phyloP scores from a whole-genome alignment of 2,113 vertebrate species.

The Recurvirostra avosetta region DNA sequence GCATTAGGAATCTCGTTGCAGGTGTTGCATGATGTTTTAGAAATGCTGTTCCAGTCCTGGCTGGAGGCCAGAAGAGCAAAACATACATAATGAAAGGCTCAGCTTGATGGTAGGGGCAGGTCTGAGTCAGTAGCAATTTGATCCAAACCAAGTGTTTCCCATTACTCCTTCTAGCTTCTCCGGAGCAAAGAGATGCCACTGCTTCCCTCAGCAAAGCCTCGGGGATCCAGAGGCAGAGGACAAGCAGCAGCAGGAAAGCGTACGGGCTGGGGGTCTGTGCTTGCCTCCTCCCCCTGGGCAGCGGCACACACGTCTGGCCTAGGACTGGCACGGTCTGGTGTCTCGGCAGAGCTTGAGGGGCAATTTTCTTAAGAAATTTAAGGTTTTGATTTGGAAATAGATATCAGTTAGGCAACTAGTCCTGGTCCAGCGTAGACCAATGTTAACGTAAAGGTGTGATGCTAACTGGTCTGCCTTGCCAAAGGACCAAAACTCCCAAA shows the following conservation, averaged over 20 bases:
- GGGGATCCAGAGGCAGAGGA: not conserved
- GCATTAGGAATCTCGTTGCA: not conserved
- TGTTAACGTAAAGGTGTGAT: not conserved
- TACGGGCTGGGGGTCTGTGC: not conserved
- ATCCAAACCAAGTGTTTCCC: not conserved
- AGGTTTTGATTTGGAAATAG: not conserved
- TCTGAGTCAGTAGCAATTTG: not conserved
- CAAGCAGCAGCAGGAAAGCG: not conserved
- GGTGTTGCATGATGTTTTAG: not conserved
- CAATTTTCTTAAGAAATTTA: not conserved
- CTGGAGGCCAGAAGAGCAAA: not conserved
- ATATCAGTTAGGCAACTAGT: not conserved
- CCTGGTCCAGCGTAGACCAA: fast-evolving
- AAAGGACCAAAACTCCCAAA: not conserved
- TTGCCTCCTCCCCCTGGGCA: not conserved
- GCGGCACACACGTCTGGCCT: not conserved
- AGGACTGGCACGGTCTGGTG: not conserved
- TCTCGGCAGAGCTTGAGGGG: fast-evolving
- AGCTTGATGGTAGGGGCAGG: not conserved
- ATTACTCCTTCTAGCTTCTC: not conserved
- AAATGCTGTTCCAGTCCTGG: not conserved
- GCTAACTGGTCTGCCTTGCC: not conserved
- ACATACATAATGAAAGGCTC: not conserved
- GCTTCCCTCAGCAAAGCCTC: not conserved
- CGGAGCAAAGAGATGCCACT: not conserved